A percentile compares a stretch with the other conserved stretches of the same genome.
phyloP scores from a whole-genome alignment of 2,888 invertebrate species.

The Harpalus rufipes region DNA sequence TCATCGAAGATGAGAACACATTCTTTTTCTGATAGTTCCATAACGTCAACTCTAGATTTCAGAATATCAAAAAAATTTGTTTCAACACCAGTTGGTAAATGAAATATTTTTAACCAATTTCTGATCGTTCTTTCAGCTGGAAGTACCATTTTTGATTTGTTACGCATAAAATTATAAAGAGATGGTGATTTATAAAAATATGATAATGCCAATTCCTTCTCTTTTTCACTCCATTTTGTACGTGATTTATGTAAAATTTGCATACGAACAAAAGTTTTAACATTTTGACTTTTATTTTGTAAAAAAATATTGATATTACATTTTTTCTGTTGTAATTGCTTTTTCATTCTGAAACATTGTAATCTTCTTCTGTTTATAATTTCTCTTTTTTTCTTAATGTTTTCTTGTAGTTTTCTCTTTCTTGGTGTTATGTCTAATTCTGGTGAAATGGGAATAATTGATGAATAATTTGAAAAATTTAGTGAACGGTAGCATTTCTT shows the following conservation, averaged over 20 bases:
- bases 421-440: not conserved
- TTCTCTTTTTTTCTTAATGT: not conserved
- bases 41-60: not conserved
- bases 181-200: conserved; percentile 38
- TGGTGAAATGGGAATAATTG: not conserved
- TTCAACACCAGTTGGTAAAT: conserved; percentile 70
- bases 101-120: conserved; percentile 70
- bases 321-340: not conserved
- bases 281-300: conserved; percentile 5
- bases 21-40: conserved; percentile 59
- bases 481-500: not conserved
- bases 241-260: not conserved
- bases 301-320: not conserved
- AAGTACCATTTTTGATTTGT: conserved; percentile 10
- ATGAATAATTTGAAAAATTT: not conserved
- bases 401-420: not conserved
- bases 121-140: conserved; percentile 67
- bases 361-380: not conserved
- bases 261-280: conserved; percentile 4
- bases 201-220: conserved; percentile 10
- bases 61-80: conserved; percentile 69
- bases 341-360: not conserved
- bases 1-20: conserved; percentile 70
- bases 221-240: conserved; percentile 16
- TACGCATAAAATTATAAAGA: conserved; percentile 9